A percentile compares a stretch with the other conserved stretches of the same genome.
phyloP scores from a whole-genome alignment of 2,797 vertebrate species.

The Helicolenus hilgendorfi region DNA sequence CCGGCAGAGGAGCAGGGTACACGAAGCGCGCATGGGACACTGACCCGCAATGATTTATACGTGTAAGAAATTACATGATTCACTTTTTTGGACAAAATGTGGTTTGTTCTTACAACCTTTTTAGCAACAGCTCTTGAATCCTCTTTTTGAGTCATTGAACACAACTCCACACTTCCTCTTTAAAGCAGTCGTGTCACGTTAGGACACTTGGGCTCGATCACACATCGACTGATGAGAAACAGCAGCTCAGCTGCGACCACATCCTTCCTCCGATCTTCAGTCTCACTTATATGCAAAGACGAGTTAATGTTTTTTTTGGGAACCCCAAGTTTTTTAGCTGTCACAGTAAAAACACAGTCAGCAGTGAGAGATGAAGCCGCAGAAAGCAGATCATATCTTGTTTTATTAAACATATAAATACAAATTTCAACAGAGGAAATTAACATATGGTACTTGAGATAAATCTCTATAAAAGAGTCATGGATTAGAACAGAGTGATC shows the following conservation, averaged over 20 bases:
- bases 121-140: neutral
- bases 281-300: neutral
- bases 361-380: conserved; percentile 32
- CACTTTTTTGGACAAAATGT: too few relatives aligned
- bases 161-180: neutral
- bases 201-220: neutral
- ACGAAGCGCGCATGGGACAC: too few relatives aligned
- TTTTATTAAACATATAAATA: conserved; percentile 90
- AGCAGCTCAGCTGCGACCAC: conserved; percentile 30
- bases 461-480: conserved; percentile 62
- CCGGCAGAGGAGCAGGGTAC: too few relatives aligned
- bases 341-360: conserved; percentile 8
- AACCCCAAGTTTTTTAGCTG: neutral
- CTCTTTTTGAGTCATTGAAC: neutral
- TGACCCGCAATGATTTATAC: too few relatives aligned
- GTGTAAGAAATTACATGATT: neutral
- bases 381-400: conserved; percentile 61
- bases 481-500: conserved; percentile 31
- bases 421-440: conserved; percentile 78
- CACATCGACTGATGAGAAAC: neutral
- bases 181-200: neutral
- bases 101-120: neutral
- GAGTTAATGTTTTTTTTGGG: neutral
- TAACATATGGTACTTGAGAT: conserved; percentile 58
- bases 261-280: conserved; percentile 57